These are phyloP conservation scores for Channa argus DNA, from an alignment of 2,113 vertebrate species.

Conservation along the genomic window DNA sequence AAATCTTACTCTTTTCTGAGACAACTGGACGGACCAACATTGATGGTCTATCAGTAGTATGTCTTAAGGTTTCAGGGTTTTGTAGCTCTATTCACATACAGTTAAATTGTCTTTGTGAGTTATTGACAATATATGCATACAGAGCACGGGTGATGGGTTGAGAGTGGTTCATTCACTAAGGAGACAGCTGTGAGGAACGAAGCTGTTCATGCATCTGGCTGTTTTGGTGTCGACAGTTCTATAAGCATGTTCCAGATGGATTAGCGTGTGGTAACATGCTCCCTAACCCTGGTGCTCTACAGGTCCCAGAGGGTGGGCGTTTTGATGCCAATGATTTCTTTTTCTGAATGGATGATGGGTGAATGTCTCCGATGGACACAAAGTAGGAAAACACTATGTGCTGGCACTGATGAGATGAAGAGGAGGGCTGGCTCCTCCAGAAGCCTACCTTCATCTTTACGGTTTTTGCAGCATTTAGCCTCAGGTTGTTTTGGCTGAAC, in stretches of 20 bases:
- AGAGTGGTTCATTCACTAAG: neutral
- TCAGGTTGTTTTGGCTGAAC: slow-evolving; percentile 42
- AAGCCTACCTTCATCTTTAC: slow-evolving; percentile 6
- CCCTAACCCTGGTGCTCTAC: slow-evolving; percentile 5
- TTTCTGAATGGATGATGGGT: neutral
- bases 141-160: neutral
- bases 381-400: neutral
- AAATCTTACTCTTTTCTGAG: slow-evolving; percentile 1
- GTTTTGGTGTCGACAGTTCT: slow-evolving; percentile 17
- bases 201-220: slow-evolving; percentile 1
- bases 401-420: slow-evolving; percentile 27
- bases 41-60: too few species aligned
- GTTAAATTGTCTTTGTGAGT: too few species aligned
- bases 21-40: neutral
- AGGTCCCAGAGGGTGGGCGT: slow-evolving; percentile 20
- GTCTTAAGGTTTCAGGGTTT: neutral
- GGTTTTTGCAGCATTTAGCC: slow-evolving; percentile 39
- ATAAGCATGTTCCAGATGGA: slow-evolving; percentile 20
- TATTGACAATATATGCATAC: neutral
- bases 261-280: neutral
- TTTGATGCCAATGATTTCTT: slow-evolving; percentile 13
- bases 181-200: slow-evolving; percentile 5
- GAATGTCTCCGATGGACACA: slow-evolving; percentile 7
- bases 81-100: too few species aligned
- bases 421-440: neutral